Percentiles rank a stretch among this genome's conserved stretches.
Evolutionary conservation across 2,113 vertebrate genomes (phyloP).

Genomic region (Phyllostomus discolor): DNA sequence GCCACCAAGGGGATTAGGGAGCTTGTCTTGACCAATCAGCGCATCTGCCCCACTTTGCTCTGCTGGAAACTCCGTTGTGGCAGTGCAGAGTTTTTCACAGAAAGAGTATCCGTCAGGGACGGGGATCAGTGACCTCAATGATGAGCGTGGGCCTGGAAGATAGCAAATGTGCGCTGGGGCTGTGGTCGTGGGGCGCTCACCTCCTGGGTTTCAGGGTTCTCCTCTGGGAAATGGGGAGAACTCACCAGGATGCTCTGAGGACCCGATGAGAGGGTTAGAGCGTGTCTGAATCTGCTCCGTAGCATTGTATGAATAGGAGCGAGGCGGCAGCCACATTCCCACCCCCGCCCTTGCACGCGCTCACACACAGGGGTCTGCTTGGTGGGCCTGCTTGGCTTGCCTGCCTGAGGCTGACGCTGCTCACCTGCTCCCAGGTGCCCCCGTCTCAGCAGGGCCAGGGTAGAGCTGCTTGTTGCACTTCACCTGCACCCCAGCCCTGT

Average conservation of each 20-base stretch:
- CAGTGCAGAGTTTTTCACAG: not conserved
- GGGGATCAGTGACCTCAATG: not conserved
- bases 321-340: fast-evolving
- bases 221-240: not conserved
- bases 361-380: fast-evolving
- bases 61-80: not conserved
- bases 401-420: not conserved
- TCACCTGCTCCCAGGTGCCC: not conserved
- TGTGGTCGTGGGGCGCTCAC: not conserved
- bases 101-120: not conserved
- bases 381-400: not conserved
- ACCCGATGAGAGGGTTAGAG: not conserved
- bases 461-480: not conserved
- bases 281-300: not conserved
- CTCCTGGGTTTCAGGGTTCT: not conserved
- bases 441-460: too few relatives aligned
- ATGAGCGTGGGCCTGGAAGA: not conserved
- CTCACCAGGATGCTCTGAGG: not conserved
- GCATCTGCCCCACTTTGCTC: not conserved
- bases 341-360: fast-evolving
- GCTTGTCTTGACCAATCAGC: not conserved
- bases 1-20: not conserved
- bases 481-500: not conserved
- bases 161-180: not conserved
- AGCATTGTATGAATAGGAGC: not conserved